phyloP scores from a whole-genome alignment of 2,113 vertebrate genomes.

The Chinchilla lanigera region DNA sequence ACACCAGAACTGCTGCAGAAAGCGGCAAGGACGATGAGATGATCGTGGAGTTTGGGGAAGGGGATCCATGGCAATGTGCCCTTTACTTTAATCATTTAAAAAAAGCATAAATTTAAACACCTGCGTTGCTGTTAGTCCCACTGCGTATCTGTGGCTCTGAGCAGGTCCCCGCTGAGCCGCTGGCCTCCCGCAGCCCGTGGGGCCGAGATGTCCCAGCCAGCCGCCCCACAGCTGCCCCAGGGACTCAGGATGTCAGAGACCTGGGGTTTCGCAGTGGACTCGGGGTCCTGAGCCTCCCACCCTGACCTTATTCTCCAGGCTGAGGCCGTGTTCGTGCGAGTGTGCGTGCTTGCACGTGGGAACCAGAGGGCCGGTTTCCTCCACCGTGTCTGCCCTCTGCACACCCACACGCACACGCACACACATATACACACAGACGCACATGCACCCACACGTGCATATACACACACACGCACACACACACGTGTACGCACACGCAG shows the following conservation, averaged over 20 bases:
- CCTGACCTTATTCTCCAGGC: neutral
- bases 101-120: neutral
- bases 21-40: neutral
- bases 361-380: neutral
- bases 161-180: neutral
- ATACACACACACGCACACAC: fast-evolving
- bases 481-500: fast-evolving
- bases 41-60: neutral
- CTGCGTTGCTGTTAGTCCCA: neutral
- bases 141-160: neutral
- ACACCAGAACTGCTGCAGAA: neutral
- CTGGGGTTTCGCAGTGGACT: neutral
- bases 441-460: neutral
- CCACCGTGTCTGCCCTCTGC: fast-evolving
- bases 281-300: neutral
- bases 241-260: neutral
- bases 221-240: neutral
- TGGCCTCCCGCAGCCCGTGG: neutral
- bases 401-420: too few relatives aligned
- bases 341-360: neutral
- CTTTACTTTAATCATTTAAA: neutral
- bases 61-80: neutral
- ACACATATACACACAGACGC: too few relatives aligned
- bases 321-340: too few relatives aligned
- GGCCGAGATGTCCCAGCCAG: neutral